phyloP scores from a whole-genome alignment of 2,797 vertebrate genomes.

The Phaenicophaeus curvirostris region DNA sequence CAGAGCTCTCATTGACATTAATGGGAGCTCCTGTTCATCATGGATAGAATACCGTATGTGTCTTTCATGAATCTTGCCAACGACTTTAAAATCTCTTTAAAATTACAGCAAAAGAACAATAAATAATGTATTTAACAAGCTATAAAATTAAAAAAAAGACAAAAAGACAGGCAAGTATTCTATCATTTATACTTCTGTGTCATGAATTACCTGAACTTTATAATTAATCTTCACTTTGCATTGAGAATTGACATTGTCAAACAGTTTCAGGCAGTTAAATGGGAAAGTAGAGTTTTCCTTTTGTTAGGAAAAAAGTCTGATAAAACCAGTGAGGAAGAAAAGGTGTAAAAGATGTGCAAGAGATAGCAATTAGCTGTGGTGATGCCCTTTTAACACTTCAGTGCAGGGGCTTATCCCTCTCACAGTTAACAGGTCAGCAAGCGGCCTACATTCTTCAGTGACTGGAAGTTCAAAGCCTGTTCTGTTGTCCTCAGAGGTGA shows the following conservation, averaged over 20 bases:
- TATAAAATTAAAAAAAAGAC: not conserved
- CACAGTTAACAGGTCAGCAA: not conserved
- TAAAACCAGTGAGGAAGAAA: not conserved
- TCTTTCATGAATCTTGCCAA: not conserved
- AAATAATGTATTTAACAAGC: not conserved
- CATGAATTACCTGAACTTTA: not conserved
- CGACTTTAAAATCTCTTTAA: not conserved
- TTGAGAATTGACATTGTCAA: not conserved
- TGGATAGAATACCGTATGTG: not conserved
- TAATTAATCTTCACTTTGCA: not conserved
- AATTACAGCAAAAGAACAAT: not conserved
- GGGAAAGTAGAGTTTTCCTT: not conserved
- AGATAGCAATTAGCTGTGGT: not conserved
- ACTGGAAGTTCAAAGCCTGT: not conserved
- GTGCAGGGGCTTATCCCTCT: not conserved
- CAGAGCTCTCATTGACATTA: not conserved
- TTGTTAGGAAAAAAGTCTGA: not conserved
- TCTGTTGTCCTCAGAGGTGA: not conserved
- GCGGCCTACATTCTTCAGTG: not conserved
- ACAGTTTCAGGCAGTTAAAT: not conserved
- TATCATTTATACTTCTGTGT: not conserved
- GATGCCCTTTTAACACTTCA: not conserved
- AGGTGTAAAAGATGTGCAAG: not conserved
- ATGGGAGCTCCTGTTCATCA: not conserved
- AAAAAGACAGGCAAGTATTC: not conserved